phyloP scores from a whole-genome alignment of 2,113 vertebrate genomes.

The Formicarius rufipectus region DNA sequence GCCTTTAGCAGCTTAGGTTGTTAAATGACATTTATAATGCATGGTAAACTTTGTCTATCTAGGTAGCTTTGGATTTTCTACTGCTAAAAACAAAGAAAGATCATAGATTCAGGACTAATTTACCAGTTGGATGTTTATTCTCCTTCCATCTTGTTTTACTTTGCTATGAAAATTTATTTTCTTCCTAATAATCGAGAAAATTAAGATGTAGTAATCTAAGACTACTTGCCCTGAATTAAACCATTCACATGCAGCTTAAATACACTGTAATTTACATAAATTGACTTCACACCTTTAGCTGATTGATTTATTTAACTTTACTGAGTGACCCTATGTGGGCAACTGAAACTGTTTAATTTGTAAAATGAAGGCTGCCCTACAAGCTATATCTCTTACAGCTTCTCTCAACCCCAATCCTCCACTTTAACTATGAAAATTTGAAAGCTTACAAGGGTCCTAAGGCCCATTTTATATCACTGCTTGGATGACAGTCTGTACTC shows the following conservation, averaged over 20 bases:
- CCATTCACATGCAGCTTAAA: constrained; percentile 29
- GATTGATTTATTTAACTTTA: constrained; percentile 60
- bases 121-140: constrained; percentile 16
- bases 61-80: not conserved
- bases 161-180: constrained; percentile 55
- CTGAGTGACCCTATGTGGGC: not conserved
- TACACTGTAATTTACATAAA: constrained; percentile 38
- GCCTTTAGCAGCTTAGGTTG: not conserved
- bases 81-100: not conserved
- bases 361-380: not conserved
- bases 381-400: not conserved
- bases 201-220: constrained; percentile 20
- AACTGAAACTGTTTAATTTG: constrained; percentile 23
- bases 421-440: not conserved
- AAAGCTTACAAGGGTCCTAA: not conserved
- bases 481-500: not conserved
- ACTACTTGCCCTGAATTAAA: constrained; percentile 44
- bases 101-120: not conserved
- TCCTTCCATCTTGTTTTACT: constrained; percentile 36
- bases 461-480: not conserved
- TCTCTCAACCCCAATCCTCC: not conserved
- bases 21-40: not conserved
- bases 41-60: not conserved
- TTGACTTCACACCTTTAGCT: constrained; percentile 57
- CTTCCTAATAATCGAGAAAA: constrained; percentile 53